Evolutionary conservation across 1,140 invertebrate genomes (phyloP).

Genomic region (Homarus americanus): DNA sequence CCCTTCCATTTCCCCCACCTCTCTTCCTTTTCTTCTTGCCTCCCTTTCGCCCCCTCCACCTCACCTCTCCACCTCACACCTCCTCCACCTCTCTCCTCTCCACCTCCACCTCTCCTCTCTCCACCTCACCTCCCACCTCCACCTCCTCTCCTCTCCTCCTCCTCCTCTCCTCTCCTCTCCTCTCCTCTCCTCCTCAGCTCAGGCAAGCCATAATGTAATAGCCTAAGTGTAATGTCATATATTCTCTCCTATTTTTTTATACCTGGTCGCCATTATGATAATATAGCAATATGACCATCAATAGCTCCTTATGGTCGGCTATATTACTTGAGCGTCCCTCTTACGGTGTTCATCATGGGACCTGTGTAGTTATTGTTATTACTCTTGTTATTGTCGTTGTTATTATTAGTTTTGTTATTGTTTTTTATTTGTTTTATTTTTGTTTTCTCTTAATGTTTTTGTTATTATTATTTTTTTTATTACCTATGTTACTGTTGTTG

Average conservation of each 20-base stretch:
- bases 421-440: too few species aligned
- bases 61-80: neutral
- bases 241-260: neutral
- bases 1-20: too few species aligned
- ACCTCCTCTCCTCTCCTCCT: neutral
- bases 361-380: too few species aligned
- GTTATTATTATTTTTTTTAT: too few species aligned
- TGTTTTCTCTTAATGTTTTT: too few species aligned
- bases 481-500: too few species aligned
- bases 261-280: neutral
- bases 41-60: too few species aligned
- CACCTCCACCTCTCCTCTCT: neutral
- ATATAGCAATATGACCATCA: constrained; percentile 12
- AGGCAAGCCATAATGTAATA: neutral
- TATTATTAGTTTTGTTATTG: too few species aligned
- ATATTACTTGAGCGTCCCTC: neutral
- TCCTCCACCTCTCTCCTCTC: neutral
- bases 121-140: neutral
- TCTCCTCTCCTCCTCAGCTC: neutral
- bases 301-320: neutral
- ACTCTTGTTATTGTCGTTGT: too few species aligned
- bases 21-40: too few species aligned
- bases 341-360: too few species aligned
- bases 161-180: neutral
- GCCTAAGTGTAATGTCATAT: neutral